Conservation (phyloP, 2,113 vertebrate species). For the Sylvilagus bachmani region DNA sequence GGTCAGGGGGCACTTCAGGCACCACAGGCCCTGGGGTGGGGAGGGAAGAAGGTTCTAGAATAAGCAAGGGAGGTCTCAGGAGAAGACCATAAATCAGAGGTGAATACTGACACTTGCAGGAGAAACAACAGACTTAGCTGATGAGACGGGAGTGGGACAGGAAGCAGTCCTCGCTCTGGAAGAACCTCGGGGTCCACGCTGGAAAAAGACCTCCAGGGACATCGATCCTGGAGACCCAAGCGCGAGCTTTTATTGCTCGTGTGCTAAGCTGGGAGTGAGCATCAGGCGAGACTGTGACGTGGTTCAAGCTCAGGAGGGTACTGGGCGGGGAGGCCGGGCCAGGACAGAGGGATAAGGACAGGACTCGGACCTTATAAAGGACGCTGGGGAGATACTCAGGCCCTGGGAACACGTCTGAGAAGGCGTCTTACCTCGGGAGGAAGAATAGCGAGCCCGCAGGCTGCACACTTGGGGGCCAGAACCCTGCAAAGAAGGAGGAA, state of each 20-base stretch:
- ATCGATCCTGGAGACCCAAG: background rate
- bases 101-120: fast-evolving
- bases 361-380: background rate
- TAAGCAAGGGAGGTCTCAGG: background rate
- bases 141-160: no score
- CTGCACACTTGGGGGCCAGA: constrained; percentile 96
- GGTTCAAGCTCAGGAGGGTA: background rate
- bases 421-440: constrained; percentile 93
- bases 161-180: background rate
- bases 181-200: background rate
- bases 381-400: no score
- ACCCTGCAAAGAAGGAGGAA: constrained; percentile 88
- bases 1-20: fast-evolving
- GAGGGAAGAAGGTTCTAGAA: background rate
- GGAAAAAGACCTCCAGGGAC: background rate
- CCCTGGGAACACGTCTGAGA: background rate
- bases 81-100: background rate
- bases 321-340: background rate
- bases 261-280: background rate
- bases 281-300: background rate
- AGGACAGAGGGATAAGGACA: background rate
- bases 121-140: background rate
- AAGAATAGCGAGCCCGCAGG: constrained; percentile 96
- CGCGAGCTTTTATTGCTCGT: background rate
- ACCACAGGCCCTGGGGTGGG: fast-evolving